phyloP scores from a whole-genome alignment of 1,140 invertebrate species.

The Penaeus indicus region DNA sequence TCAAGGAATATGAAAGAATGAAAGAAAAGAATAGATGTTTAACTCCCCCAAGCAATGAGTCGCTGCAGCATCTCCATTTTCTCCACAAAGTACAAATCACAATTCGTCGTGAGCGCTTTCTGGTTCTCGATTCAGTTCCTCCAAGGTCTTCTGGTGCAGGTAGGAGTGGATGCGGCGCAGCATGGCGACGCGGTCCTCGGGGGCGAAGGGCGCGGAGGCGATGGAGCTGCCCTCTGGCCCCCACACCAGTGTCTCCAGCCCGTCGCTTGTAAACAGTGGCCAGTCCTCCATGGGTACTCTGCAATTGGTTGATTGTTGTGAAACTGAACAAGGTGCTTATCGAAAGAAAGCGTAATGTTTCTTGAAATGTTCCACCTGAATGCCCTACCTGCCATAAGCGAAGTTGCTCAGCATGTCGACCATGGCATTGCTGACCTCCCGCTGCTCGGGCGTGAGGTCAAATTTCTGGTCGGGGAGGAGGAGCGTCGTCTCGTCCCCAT shows the following conservation, averaged over 20 bases:
- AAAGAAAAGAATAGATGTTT: no score
- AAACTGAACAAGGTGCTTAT: no score
- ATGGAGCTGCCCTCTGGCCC: conserved; percentile 14
- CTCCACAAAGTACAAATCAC: neutral
- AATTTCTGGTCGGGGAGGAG: conserved; percentile 13
- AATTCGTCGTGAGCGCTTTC: neutral
- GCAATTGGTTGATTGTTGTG: neutral
- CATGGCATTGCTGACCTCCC: neutral
- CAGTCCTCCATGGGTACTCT: conserved; percentile 7
- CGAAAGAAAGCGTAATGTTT: no score
- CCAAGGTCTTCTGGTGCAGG: neutral
- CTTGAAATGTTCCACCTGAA: neutral
- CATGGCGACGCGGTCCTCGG: neutral
- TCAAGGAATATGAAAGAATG: no score
- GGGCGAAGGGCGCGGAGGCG: neutral
- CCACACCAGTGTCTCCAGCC: neutral
- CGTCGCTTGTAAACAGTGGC: conserved; percentile 5
- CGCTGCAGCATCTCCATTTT: neutral
- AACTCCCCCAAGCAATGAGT: neutral
- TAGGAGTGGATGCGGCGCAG: conserved; percentile 17
- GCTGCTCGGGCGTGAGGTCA: conserved; percentile 8
- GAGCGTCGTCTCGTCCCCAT: conserved; percentile 34
- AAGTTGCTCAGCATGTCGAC: conserved; percentile 40
- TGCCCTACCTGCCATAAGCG: conserved; percentile 39
- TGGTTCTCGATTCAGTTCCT: neutral